phyloP scores from a whole-genome alignment of 2,888 invertebrate genomes.

The Drosophila peninsularis region DNA sequence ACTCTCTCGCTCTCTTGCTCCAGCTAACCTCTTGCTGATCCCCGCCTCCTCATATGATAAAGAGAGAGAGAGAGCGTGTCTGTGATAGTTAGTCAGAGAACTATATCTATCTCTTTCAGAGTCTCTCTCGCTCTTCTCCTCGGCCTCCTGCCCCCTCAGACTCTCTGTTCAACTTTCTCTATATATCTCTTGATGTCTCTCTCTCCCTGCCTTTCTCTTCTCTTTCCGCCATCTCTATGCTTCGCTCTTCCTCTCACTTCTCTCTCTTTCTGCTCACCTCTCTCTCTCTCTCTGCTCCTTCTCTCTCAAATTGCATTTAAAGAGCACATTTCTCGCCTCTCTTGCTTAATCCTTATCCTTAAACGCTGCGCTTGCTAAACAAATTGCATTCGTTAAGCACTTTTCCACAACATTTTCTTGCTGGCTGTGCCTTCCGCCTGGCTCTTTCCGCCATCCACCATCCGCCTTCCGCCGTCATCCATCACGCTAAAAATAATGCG shows the following conservation, averaged over 20 bases:
- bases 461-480: slow-evolving; percentile 3
- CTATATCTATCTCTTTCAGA: too few relatives aligned
- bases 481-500: slow-evolving; percentile 14
- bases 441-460: neutral
- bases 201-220: neutral
- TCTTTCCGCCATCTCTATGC: neutral
- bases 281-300: neutral
- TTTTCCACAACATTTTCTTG: slow-evolving; percentile 25
- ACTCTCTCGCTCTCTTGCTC: neutral
- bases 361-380: slow-evolving; percentile 6
- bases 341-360: slow-evolving; percentile 5
- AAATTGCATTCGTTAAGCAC: slow-evolving; percentile 33
- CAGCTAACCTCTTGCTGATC: too few relatives aligned
- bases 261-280: neutral
- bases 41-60: too few relatives aligned
- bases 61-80: too few relatives aligned
- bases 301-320: neutral
- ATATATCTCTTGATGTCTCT: too few relatives aligned
- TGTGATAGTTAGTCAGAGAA: too few relatives aligned
- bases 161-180: neutral
- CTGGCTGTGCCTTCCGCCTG: slow-evolving; percentile 1
- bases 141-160: too few relatives aligned
- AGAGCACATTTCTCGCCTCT: neutral
- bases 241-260: neutral
- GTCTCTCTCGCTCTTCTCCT: too few relatives aligned